phyloP scores from a whole-genome alignment of 2,113 vertebrate species.

The Natator depressus region DNA sequence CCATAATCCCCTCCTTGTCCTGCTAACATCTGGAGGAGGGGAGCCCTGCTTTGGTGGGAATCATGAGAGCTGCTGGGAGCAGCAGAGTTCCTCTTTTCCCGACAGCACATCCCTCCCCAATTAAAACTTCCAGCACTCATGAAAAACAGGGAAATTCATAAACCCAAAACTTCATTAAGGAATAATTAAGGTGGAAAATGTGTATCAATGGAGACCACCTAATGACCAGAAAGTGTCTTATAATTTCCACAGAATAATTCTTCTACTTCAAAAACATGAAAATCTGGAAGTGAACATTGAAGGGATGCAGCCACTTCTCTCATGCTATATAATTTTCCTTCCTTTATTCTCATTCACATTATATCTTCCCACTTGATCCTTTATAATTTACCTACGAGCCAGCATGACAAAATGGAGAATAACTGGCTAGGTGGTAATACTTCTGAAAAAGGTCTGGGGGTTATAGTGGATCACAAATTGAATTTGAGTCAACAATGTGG shows the following conservation, averaged over 20 bases:
- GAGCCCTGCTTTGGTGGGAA: background rate
- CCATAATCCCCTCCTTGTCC: background rate
- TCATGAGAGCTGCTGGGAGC: background rate
- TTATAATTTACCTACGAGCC: background rate
- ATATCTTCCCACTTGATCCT: background rate
- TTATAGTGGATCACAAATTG: too few relatives aligned
- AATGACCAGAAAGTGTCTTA: background rate
- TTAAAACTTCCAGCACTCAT: background rate
- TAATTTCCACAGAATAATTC: background rate
- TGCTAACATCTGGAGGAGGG: background rate
- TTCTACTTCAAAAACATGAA: background rate
- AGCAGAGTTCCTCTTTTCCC: background rate
- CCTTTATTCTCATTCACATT: background rate
- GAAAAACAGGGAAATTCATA: background rate
- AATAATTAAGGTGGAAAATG: background rate
- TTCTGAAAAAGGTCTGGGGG: background rate
- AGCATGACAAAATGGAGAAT: background rate
- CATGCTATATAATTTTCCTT: background rate
- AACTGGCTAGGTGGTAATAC: background rate
- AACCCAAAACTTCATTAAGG: background rate
- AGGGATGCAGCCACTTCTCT: background rate
- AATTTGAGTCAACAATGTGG: too few relatives aligned
- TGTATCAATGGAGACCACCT: accelerated
- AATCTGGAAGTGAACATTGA: background rate
- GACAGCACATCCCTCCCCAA: accelerated